phyloP scores from a whole-genome alignment of 2,797 vertebrate species.

The Ctenosaura bakeri region DNA sequence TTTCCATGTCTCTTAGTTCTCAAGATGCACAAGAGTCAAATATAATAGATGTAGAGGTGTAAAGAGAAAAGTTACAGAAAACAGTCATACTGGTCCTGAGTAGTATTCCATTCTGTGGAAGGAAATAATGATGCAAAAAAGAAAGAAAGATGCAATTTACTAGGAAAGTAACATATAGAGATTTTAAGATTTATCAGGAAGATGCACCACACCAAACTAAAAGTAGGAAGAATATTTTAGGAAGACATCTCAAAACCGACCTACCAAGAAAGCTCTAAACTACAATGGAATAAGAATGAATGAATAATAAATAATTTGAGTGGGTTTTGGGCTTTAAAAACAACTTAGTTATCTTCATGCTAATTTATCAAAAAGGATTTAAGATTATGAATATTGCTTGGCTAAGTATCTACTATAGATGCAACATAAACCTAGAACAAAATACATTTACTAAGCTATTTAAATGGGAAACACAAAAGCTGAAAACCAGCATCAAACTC shows the following conservation, averaged over 20 bases:
- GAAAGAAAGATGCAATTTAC: not conserved
- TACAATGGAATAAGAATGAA: not conserved
- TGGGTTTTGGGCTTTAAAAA: not conserved
- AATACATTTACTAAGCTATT: no score
- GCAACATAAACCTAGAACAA: no score
- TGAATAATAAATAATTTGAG: not conserved
- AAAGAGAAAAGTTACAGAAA: not conserved
- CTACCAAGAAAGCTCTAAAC: not conserved
- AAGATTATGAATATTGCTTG: not conserved
- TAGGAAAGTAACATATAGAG: not conserved
- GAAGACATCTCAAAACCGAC: not conserved
- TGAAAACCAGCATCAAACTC: no score
- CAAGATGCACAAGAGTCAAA: not conserved
- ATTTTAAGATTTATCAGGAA: not conserved
- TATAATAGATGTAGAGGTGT: not conserved
- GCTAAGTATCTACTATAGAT: no score
- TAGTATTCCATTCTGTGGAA: not conserved
- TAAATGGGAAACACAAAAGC: no score
- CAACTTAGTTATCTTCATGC: not conserved
- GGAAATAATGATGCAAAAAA: slow-evolving; percentile 1
- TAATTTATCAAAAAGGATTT: not conserved
- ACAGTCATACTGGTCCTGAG: not conserved
- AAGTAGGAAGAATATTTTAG: not conserved
- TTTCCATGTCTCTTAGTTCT: not conserved
- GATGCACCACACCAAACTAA: not conserved